phyloP scores from a whole-genome alignment of 2,797 vertebrate species.

The Syncerus caffer region DNA sequence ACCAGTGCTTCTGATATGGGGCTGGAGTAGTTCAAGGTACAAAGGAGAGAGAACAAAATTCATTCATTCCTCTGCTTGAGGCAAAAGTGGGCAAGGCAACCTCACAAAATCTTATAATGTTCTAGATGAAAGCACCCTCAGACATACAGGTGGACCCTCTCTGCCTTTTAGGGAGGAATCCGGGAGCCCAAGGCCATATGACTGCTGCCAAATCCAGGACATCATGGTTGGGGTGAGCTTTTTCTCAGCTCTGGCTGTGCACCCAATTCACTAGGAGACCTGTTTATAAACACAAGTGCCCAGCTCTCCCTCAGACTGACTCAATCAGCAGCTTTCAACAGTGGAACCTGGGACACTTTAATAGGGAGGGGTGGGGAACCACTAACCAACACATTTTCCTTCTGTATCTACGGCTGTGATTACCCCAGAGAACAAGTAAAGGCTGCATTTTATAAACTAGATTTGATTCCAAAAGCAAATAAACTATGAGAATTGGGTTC shows the following conservation, averaged over 20 bases:
- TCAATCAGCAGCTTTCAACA: not conserved
- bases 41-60: not conserved
- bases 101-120: not conserved
- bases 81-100: not conserved
- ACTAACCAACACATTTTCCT: not conserved
- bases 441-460: not conserved
- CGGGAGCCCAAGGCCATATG: not conserved
- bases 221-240: not conserved
- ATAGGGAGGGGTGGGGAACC: not conserved
- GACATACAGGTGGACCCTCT: not conserved
- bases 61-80: not conserved
- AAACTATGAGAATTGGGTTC: not conserved
- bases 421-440: not conserved
- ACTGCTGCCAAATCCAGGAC: not conserved
- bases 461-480: conserved; percentile 9
- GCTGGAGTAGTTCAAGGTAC: not conserved
- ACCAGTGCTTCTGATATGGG: not conserved
- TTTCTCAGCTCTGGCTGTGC: not conserved
- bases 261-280: not conserved
- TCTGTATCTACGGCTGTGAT: not conserved
- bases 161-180: not conserved
- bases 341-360: not conserved
- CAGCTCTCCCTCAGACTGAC: not conserved
- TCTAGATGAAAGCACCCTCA: not conserved
- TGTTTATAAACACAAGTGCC: not conserved